Conservation (phyloP, 2,888 invertebrate species). For the Himalopsyche anomala region DNA sequence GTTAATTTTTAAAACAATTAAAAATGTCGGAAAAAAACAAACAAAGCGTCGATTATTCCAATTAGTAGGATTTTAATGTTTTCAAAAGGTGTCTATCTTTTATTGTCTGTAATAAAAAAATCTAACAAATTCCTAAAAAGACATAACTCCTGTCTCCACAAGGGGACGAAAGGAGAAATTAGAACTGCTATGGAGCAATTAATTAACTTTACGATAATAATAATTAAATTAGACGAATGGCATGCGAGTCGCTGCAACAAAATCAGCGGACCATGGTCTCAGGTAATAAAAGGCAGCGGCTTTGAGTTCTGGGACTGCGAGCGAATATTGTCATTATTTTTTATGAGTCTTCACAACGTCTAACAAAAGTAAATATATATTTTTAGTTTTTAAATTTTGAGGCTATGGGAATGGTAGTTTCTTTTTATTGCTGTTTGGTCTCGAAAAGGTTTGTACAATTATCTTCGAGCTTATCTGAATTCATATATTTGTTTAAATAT, state of each 20-base stretch:
- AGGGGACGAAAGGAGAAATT: constrained; percentile 7
- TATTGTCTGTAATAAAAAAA: not conserved
- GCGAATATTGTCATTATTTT: not conserved
- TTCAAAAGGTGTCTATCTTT: constrained; percentile 20
- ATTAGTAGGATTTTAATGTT: not conserved
- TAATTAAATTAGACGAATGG: constrained; percentile 27
- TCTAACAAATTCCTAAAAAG: not conserved
- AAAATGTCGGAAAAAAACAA: constrained; percentile 6
- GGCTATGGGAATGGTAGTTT: no score
- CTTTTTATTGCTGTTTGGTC: no score
- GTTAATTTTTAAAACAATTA: not conserved
- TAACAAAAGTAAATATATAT: no score
- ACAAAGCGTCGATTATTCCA: constrained; percentile 16
- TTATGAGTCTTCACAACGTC: no score
- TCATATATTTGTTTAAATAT: no score
- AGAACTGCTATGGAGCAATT: not conserved
- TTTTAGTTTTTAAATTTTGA: no score
- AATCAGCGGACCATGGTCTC: not conserved
- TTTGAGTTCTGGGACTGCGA: not conserved
- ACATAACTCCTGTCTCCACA: not conserved
- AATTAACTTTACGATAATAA: not conserved
- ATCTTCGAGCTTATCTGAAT: no score
- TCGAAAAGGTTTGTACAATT: no score
- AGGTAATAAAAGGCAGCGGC: not conserved
- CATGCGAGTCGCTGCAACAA: constrained; percentile 16